Evolutionary conservation across 2,888 invertebrate species (phyloP).

Genomic region (Heteropelma amictum): DNA sequence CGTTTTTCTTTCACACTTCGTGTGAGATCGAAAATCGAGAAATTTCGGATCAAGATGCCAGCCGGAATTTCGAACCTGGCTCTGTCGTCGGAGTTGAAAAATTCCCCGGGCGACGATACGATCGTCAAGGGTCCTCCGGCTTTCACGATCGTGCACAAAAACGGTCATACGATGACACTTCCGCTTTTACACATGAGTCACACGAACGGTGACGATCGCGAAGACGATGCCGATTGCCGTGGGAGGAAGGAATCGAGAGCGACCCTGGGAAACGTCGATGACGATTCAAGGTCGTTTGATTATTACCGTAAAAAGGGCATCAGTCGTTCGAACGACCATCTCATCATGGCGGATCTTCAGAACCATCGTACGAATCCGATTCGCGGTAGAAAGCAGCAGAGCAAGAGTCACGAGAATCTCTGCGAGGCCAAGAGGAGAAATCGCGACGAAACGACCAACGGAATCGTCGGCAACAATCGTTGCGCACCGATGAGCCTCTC

Average conservation of each 20-base stretch:
- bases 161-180: conserved; percentile 67
- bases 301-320: conserved; percentile 68
- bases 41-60: conserved; percentile 64
- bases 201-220: conserved; percentile 65
- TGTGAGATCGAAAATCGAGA: not conserved
- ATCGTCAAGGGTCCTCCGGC: conserved; percentile 63
- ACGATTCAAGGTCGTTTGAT: conserved; percentile 57
- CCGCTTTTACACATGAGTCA: conserved; percentile 70
- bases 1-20: too few relatives aligned
- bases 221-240: conserved; percentile 3
- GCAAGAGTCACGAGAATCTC: conserved; percentile 78
- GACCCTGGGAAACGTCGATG: conserved; percentile 56
- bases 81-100: conserved; percentile 55
- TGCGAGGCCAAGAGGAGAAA: conserved; percentile 65
- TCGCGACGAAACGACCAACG: conserved; percentile 50
- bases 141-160: conserved; percentile 72
- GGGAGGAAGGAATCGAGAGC: conserved; percentile 10
- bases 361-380: conserved; percentile 68
- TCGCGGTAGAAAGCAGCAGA: conserved; percentile 73
- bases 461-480: conserved; percentile 22
- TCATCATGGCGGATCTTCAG: conserved; percentile 68
- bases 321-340: conserved; percentile 73
- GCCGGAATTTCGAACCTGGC: conserved; percentile 71
- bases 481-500: conserved; percentile 73
- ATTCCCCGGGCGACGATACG: conserved; percentile 60